phyloP scores from a whole-genome alignment of 2,888 invertebrate genomes.

The Strigamia maritima region DNA sequence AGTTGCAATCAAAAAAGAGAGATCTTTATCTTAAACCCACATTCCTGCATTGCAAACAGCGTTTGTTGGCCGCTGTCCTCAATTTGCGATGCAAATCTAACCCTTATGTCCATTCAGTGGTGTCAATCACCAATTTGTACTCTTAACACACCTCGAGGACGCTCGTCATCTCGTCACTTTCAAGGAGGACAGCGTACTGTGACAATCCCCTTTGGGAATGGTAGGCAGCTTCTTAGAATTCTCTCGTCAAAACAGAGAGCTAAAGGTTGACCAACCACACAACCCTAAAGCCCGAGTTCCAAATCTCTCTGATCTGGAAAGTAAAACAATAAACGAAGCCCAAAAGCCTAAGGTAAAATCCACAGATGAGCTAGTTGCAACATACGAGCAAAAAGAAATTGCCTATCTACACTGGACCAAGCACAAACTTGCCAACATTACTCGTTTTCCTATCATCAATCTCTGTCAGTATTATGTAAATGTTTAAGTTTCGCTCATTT shows the following conservation, averaged over 20 bases:
- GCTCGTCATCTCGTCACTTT: not conserved
- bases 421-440: not conserved
- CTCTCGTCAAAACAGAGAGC: conserved; percentile 4
- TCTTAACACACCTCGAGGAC: not conserved
- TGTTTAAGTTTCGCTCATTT: not conserved
- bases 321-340: conserved; percentile 4
- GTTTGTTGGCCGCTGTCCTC: conserved; percentile 1
- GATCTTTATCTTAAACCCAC: not conserved
- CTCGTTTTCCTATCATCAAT: not conserved
- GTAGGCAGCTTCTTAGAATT: not conserved
- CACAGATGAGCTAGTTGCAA: not conserved
- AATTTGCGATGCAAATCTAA: not conserved
- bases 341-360: not conserved
- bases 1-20: not conserved
- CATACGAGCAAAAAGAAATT: not conserved
- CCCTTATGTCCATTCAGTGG: not conserved
- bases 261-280: not conserved
- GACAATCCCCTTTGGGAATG: not conserved
- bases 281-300: not conserved
- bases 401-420: not conserved
- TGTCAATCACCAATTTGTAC: not conserved
- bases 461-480: not conserved
- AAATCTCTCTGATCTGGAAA: conserved; percentile 4
- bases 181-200: not conserved
- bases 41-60: not conserved